These are phyloP conservation scores for Hycleus cichorii DNA, from an alignment of 1,140 invertebrate species.

Conservation along the genomic window DNA sequence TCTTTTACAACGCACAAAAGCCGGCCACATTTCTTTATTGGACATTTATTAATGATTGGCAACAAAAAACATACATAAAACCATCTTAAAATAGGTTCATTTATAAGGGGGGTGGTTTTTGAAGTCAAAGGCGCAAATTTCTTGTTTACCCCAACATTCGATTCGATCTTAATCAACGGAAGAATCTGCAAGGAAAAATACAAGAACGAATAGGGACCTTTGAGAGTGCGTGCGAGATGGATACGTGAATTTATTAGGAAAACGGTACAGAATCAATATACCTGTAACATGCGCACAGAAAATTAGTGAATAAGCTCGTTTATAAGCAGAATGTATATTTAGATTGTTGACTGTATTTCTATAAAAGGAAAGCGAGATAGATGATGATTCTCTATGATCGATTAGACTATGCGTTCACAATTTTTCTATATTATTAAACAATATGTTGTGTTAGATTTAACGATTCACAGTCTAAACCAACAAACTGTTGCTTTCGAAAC, in stretches of 20 bases:
- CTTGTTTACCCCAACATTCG: background rate
- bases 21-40: no score
- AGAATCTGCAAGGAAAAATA: slow-evolving; percentile 2
- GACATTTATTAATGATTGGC: no score
- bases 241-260: slow-evolving; percentile 10
- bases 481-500: slow-evolving; percentile 12
- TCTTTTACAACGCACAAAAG: no score
- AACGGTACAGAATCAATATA: slow-evolving; percentile 14
- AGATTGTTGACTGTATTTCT: slow-evolving; percentile 9
- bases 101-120: no score
- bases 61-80: no score
- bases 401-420: slow-evolving; percentile 4
- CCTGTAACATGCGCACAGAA: slow-evolving; percentile 16
- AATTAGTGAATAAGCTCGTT: slow-evolving; percentile 16
- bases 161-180: background rate
- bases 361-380: background rate
- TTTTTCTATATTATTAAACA: background rate
- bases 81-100: no score
- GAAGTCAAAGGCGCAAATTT: no score
- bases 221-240: slow-evolving; percentile 4
- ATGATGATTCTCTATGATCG: background rate
- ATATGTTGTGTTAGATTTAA: background rate
- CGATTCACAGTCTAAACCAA: slow-evolving; percentile 3
- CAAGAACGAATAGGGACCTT: background rate
- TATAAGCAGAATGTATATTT: slow-evolving; percentile 11